Base-by-base conservation (phyloP, 2,888 invertebrate species). In the Coleophora deauratella region DNA sequence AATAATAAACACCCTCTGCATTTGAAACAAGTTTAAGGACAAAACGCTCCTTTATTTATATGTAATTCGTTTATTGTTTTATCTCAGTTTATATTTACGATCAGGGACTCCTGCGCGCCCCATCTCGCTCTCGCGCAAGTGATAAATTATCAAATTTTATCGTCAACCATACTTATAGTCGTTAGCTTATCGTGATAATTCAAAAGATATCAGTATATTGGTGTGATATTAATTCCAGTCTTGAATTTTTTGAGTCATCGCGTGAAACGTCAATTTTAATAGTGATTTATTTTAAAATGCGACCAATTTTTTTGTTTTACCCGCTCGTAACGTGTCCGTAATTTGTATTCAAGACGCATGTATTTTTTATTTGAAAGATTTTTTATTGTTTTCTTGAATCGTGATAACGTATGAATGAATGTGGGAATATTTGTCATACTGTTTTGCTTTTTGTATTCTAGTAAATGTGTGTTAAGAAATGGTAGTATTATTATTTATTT, bases 41-140 rank as follows among this genome's bases (percentile, higher is more conserved):
- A 81, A 82, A 84, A 79, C 76, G 79, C 72, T 79, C 72, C 74
- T 82, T 82, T 84, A 80, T 81, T 76, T 78, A 72, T 74, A 75
- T 72, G 73, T 84, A 82, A 82, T 84, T 72, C 81, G 79, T 84
- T 84, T 84, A 85, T 85, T 85, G 84, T 84, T 84, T 85, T 84
- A 84, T 82, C 84, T 82, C 62, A 58, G 60, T 72, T 69, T 65
- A 73, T 81, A 81, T 85, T 85, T 84, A 85, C 72, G 82, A 73
- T 56, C 69, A 54, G 67, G 65, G 63, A 64, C 68, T 66, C 52
- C 54, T 53, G 55, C 57, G 56, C 54, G 51, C 49, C 50, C 61
- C 59, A 57, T 54, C 69, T 59, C 69, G 63, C 66, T 69, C 71
- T 62, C 48, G 59, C 49, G 59, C 54, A 56, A 66, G 21, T 21